Conservation (phyloP, 92 coral and sea anemone genomes). For the Plumapathes pennacea region DNA sequence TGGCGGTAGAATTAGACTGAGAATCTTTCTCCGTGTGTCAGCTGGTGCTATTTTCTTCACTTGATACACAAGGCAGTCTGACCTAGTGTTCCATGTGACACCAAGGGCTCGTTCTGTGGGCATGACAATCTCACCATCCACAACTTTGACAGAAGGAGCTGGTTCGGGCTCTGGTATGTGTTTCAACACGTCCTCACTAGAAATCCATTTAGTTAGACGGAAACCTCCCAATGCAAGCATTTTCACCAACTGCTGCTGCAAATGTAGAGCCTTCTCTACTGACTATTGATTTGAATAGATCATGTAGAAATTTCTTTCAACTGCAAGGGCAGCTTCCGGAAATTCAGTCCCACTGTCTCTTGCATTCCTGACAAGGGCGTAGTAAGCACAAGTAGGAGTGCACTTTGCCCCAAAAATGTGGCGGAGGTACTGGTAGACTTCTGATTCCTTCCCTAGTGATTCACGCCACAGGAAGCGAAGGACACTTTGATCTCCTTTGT, state of each 20-base stretch:
- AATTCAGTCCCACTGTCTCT: not conserved
- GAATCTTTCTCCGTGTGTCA: slow-evolving; percentile 39
- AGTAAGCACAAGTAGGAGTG: slow-evolving; percentile 21
- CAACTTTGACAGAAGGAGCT: slow-evolving; percentile 13
- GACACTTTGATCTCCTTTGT: slow-evolving; percentile 29
- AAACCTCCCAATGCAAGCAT: slow-evolving; percentile 10
- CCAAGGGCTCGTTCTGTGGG: slow-evolving; percentile 34
- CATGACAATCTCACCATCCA: slow-evolving; percentile 1
- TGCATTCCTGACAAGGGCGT: slow-evolving; percentile 19
- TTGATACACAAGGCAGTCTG: not conserved
- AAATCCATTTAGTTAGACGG: slow-evolving; percentile 34
- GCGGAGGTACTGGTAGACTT: slow-evolving; percentile 2
- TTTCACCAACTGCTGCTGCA: slow-evolving; percentile 1
- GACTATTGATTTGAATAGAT: too few species aligned
- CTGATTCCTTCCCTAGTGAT: slow-evolving; percentile 2
- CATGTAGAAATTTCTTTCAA: slow-evolving; percentile 26
- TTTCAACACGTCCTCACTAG: slow-evolving; percentile 11
- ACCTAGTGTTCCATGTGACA: slow-evolving; percentile 18
- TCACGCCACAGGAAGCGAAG: slow-evolving; percentile 15
- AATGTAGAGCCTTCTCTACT: slow-evolving; percentile 2
- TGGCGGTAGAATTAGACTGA: slow-evolving; percentile 39
- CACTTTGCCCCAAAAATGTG: slow-evolving; percentile 32
- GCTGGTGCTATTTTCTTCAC: slow-evolving; percentile 18
- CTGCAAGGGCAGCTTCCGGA: slow-evolving; percentile 9
- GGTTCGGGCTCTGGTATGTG: slow-evolving; percentile 12